Evolutionary conservation across 2,797 vertebrate genomes (phyloP).

Genomic region (Acanthurus tractus): DNA sequence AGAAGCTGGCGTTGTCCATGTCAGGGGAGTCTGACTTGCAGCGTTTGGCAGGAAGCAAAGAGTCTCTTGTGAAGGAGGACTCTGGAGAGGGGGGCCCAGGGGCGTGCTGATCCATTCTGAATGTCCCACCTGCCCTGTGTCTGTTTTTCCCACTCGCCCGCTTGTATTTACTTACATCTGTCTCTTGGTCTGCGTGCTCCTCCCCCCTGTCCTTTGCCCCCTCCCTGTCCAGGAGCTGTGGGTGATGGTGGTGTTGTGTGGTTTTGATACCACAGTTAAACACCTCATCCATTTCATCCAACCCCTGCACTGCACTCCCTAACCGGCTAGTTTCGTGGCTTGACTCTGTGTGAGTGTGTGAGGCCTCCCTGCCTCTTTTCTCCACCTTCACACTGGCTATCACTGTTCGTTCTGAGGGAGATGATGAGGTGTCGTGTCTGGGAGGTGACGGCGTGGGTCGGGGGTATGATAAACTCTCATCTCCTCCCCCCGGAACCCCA

Average conservation of each 20-base stretch:
- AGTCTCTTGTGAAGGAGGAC: slow-evolving; percentile 87
- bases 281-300: slow-evolving; percentile 89
- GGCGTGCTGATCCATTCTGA: slow-evolving; percentile 87
- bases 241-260: slow-evolving; percentile 78
- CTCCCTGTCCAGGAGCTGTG: slow-evolving; percentile 71
- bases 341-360: slow-evolving; percentile 58
- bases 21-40: slow-evolving; percentile 93
- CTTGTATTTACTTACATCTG: slow-evolving; percentile 74
- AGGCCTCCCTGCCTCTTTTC: slow-evolving; percentile 77
- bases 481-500: slow-evolving; percentile 80
- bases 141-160: slow-evolving; percentile 78
- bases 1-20: slow-evolving; percentile 96
- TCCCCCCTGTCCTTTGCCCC: slow-evolving; percentile 60
- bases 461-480: slow-evolving; percentile 75
- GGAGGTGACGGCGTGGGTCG: slow-evolving; percentile 68
- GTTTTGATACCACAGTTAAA: slow-evolving; percentile 89
- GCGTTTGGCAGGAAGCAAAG: slow-evolving; percentile 90
- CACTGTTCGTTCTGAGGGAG: slow-evolving; percentile 82
- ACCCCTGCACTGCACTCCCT: slow-evolving; percentile 77
- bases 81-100: slow-evolving; percentile 84
- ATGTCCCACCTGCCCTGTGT: slow-evolving; percentile 79
- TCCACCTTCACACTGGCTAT: slow-evolving; percentile 88
- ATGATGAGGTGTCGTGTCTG: slow-evolving; percentile 68
- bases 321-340: slow-evolving; percentile 60
- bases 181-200: slow-evolving; percentile 63